phyloP scores from a whole-genome alignment of 2,888 invertebrate genomes.

The Drosophila subsilvestris region DNA sequence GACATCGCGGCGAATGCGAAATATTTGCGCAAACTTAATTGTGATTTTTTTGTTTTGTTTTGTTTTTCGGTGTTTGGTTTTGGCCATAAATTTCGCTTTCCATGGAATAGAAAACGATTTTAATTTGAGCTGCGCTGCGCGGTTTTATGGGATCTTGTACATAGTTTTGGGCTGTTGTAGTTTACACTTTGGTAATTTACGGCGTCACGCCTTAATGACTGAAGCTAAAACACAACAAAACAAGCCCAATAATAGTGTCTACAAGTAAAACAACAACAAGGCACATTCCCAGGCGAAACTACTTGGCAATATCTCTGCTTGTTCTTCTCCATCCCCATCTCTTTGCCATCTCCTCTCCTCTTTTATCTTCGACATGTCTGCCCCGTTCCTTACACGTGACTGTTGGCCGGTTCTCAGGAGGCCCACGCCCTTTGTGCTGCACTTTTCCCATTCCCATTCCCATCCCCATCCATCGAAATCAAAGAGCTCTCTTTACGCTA shows the following conservation, averaged over 20 bases:
- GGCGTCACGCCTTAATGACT: conserved; percentile 77
- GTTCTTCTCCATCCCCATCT: not conserved
- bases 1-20: conserved; percentile 64
- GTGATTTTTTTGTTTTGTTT: conserved; percentile 25
- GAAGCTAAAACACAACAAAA: conserved; percentile 52
- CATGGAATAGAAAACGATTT: conserved; percentile 59
- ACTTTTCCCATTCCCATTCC: conserved; percentile 25
- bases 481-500: not conserved
- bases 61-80: conserved; percentile 36
- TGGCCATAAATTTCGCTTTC: conserved; percentile 71
- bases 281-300: conserved; percentile 43
- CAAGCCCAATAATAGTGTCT: conserved; percentile 18
- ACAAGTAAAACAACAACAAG: conserved; percentile 13
- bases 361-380: conserved; percentile 31
- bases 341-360: not conserved
- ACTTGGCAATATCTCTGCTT: not conserved
- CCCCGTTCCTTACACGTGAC: conserved; percentile 48
- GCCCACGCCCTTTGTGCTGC: conserved; percentile 66
- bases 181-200: conserved; percentile 72
- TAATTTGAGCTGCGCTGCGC: conserved; percentile 47
- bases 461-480: conserved; percentile 9
- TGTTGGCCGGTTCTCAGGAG: conserved; percentile 14
- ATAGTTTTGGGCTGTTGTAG: conserved; percentile 45
- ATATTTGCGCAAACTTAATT: conserved; percentile 49
- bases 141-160: conserved; percentile 43